A percentile compares a stretch with the other conserved stretches of the same genome.
These are phyloP conservation scores for Bemisia tabaci DNA, from an alignment of 1,140 invertebrate genomes.

Conservation along the genomic window DNA sequence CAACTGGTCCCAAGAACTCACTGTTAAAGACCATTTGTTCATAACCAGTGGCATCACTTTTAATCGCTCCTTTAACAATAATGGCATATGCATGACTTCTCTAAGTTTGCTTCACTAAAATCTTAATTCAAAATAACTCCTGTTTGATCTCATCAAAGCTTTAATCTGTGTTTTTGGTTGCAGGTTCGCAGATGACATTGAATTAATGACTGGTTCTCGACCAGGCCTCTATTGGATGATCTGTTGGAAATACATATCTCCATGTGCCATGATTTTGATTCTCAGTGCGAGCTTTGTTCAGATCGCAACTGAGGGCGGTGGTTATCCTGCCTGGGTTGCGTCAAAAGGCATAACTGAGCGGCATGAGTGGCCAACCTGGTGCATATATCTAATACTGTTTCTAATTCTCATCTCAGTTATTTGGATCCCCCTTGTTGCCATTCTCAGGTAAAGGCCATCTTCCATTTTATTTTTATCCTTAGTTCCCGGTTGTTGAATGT, in stretches of 20 bases:
- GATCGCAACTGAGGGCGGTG: constrained; percentile 62
- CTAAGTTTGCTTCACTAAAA: too few relatives aligned
- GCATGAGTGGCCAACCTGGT: constrained; percentile 66
- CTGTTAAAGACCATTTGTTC: too few relatives aligned
- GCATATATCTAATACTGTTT: constrained; percentile 56
- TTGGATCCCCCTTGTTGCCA: constrained; percentile 75
- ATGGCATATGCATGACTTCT: too few relatives aligned
- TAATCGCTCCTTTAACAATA: too few relatives aligned
- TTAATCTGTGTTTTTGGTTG: constrained; percentile 12
- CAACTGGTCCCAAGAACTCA: too few relatives aligned
- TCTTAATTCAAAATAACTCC: too few relatives aligned
- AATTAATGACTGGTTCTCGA: constrained; percentile 81
- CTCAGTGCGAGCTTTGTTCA: constrained; percentile 71
- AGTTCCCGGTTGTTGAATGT: too few relatives aligned
- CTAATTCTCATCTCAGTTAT: constrained; percentile 65
- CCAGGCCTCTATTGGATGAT: constrained; percentile 80
- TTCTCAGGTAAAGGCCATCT: constrained; percentile 47
- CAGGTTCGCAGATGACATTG: constrained; percentile 84
- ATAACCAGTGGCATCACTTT: too few relatives aligned
- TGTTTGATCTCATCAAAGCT: too few relatives aligned
- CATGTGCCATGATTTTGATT: constrained; percentile 78
- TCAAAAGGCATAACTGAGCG: constrained; percentile 52
- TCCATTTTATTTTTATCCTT: neutral
- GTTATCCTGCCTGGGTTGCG: constrained; percentile 72
- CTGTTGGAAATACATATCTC: constrained; percentile 89